Base-by-base conservation (phyloP, 2,797 vertebrate genomes). In the Atherinosoma microstoma region DNA sequence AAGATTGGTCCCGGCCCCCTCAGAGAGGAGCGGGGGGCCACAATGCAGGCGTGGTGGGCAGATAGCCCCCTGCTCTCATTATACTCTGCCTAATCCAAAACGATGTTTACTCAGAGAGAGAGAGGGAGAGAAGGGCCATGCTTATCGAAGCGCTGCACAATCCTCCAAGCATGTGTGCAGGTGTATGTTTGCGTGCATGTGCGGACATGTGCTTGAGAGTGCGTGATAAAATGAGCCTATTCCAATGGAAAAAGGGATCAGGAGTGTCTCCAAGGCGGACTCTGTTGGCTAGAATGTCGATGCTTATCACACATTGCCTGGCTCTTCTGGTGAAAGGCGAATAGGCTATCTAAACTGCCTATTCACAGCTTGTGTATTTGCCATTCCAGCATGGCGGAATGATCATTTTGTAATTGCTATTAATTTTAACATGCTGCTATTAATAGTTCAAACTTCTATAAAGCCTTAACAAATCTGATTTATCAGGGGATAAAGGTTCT, bases 1-100 rank as follows among this genome's bases (percentile, higher is more conserved):
- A 96, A 98, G 96, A 98, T 97, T 97, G 95, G 94, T 94, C 91
- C 93, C 92, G 83, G 89, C 93, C 94, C 91, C 94, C 92, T 93
- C 91, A 84, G 91, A 91, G 91, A 94, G 95, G 94, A 96, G 94
- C 80, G 84, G 89, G 91, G 91, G 91, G 93, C 96, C 95, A 97
- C 97, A 96, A 96, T 95, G 94, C 94, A 94, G 92, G 94, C 95
- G 92, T 93, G 92, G 92, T 82, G 88, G 88, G 87, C 90, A 93
- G 92, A 94, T 93, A 93, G 93, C 91, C 92, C 92, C 91, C 92
- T 91, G 90, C 91, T 91, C 93, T 95, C 91, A 94, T 95, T 95
- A 94, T 94, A 93, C 91, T 80, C 88, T 87, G 85, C 86, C 91
- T 95, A 94, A 94, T 94, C 94, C 94, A 93, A 94, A 95, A 94